phyloP scores from a whole-genome alignment of 2,888 invertebrate genomes.

The Rhodophaea formosa region DNA sequence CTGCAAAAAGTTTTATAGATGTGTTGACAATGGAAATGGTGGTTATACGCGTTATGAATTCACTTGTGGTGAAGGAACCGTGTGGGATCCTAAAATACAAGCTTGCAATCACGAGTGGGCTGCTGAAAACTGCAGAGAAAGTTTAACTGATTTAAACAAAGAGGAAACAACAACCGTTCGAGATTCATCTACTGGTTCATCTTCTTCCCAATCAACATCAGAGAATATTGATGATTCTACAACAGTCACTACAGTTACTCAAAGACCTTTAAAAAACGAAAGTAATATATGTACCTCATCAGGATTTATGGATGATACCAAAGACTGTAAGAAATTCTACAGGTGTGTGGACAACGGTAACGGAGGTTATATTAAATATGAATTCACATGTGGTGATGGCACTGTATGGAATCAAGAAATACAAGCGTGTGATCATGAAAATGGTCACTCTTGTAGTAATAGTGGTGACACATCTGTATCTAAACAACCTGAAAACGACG shows the following conservation, averaged over 20 bases:
- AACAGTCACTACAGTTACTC: neutral
- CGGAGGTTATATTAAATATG: too few relatives aligned
- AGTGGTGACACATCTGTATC: neutral
- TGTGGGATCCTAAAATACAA: constrained; percentile 83
- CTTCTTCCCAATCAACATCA: constrained; percentile 1
- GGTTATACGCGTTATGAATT: constrained; percentile 85
- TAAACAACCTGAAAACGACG: constrained; percentile 30
- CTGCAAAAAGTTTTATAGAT: constrained; percentile 89
- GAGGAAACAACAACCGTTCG: neutral
- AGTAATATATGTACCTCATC: neutral
- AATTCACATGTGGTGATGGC: too few relatives aligned
- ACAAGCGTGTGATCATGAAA: too few relatives aligned
- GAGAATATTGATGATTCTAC: neutral
- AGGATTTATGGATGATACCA: too few relatives aligned
- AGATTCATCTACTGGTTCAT: neutral
- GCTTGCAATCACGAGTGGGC: constrained; percentile 80
- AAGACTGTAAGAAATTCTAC: too few relatives aligned
- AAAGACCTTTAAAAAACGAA: neutral
- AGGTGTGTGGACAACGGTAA: too few relatives aligned
- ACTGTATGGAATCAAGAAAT: too few relatives aligned
- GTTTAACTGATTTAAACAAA: neutral
- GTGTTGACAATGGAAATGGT: constrained; percentile 83
- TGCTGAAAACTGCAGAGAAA: constrained; percentile 44
- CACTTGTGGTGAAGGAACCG: constrained; percentile 87
- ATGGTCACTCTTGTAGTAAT: constrained; percentile 12